Evolutionary conservation across 2,797 vertebrate species (phyloP), one percentile per base, ranked within the genome.

Genomic region (Odontamblyopus lacepedii): DNA sequence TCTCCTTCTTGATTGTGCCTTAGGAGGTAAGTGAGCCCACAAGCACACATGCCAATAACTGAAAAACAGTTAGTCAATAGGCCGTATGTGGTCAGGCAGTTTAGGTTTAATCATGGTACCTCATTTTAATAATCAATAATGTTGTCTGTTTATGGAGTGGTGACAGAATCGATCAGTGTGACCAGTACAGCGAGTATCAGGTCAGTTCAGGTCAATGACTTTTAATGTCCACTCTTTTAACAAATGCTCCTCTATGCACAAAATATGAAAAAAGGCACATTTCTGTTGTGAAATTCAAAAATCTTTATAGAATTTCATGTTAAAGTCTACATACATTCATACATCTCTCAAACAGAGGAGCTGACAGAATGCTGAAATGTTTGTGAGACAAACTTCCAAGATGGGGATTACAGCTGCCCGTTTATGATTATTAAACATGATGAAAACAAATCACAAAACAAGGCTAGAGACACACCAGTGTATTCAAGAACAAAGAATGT

Each of bases 251-350:
- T 55, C 2, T 61, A 48, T 53, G 26, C 59, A 73, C 5, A 38
- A 66, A 11, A 66, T 67, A 70, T 65, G 80, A 27, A 72, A 80
- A 80, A 44, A 32, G 53, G 83, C 68, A 73, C 83, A 16, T 65
- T 53, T 78, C 63, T 80, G 70, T 6, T 44, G 73, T 72, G 72
- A 88, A 85, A 85, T 82, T 85, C 88, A 81, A 91, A 90, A 91
- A 90, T 82, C 88, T 85, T 83, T 80, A 78, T 89, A 88, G 88
- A 83, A 91, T 93, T 89, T 89, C 83, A 86, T 83, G 76, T 86
- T 80, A 86, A 90, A 87, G 79, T 89, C 85, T 90, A 92, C 89
- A 91, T 93, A 92, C 89, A 93, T 93, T 92, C 89, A 90, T 85
- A 91, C 87, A 91, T 83, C 83, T 89, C 85, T 83, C 69, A 82